Evolutionary conservation across 2,888 invertebrate species (phyloP), one percentile per base, ranked within the genome.

Genomic region (Piscicola geometra): DNA sequence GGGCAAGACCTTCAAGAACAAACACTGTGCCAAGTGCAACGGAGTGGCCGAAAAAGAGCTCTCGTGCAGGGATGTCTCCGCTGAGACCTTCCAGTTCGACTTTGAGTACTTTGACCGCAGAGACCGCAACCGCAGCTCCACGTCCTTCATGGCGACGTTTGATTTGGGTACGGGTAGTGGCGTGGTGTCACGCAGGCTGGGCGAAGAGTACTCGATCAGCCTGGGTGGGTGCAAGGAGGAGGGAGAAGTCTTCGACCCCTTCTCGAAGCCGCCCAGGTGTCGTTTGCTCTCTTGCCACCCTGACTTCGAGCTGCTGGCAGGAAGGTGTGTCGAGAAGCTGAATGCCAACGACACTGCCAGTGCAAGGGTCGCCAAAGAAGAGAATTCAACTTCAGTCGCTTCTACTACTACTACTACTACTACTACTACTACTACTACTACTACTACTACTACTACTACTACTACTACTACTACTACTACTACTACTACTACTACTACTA

Each of bases 11-110:
- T 77, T 47, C 60, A 72, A 68, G 41, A 77, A 77, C 69, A 70
- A 56, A 67, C 64, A 70, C 71, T 77, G 77, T 36, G 77, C 77
- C 75, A 60, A 47, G 15, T 77, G 77, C 67, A 75, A 77, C 41
- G 33, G 67, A n/a, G 25, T 71, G 1, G 67, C 71, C 5, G 68
- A 75, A 18, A 35, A 33, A 0, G 3, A 66, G 5, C 12, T 71
- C 64, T n/a, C 69, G 35, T 77, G 77, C 41, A 33, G 66, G 0
- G 77, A 77, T 36, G 36, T 12, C 21, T 25, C 35, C 1, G 28
- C 75, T 18, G 50, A 66, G 25, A 9, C 50, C 1, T 75, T 18
- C n/a, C 41, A 75, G 50, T 75, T 68, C 32, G 75, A 75, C 25
- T 32, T 75, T 21, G 33, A 32, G 35, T 35, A 70, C 35, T 32